phyloP scores from a whole-genome alignment of 2,113 vertebrate species.

The Penelope pileata region DNA sequence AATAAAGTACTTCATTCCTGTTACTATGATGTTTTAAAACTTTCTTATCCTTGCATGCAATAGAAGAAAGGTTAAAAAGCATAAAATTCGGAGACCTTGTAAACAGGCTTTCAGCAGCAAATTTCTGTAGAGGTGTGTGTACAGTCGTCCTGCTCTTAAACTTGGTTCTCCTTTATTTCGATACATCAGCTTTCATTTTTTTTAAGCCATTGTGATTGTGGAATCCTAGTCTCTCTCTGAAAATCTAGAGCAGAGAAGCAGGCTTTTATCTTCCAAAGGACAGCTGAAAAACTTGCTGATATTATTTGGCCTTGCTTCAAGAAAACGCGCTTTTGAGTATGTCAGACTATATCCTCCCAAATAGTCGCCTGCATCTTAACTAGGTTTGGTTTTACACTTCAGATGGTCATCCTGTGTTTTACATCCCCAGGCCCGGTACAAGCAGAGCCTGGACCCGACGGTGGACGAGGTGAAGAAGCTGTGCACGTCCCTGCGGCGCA shows the following conservation, averaged over 20 bases:
- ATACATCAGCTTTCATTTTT: background rate
- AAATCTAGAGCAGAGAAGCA: background rate
- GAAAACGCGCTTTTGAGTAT: background rate
- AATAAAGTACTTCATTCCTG: background rate
- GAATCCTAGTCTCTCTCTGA: background rate
- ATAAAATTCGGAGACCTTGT: background rate
- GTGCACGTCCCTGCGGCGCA: slow-evolving; percentile 92
- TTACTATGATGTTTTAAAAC: background rate
- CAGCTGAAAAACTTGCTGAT: slow-evolving; percentile 15
- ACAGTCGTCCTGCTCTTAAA: background rate
- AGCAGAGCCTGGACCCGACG: slow-evolving; percentile 96
- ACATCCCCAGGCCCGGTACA: slow-evolving; percentile 89
- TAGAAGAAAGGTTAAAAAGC: background rate
- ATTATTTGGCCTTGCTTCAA: slow-evolving; percentile 24
- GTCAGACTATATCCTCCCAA: background rate
- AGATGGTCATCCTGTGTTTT: background rate
- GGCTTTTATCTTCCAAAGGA: slow-evolving; percentile 13
- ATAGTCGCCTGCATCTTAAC: background rate
- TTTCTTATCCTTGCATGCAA: background rate
- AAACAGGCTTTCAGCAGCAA: background rate
- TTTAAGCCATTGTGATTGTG: background rate
- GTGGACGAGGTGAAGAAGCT: slow-evolving; percentile 99
- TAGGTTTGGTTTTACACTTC: background rate
- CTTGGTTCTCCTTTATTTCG: background rate
- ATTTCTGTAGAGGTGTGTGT: background rate